These are phyloP conservation scores for Sebastes jordani DNA, from an alignment of 2,797 vertebrate species.

Conservation along the genomic window DNA sequence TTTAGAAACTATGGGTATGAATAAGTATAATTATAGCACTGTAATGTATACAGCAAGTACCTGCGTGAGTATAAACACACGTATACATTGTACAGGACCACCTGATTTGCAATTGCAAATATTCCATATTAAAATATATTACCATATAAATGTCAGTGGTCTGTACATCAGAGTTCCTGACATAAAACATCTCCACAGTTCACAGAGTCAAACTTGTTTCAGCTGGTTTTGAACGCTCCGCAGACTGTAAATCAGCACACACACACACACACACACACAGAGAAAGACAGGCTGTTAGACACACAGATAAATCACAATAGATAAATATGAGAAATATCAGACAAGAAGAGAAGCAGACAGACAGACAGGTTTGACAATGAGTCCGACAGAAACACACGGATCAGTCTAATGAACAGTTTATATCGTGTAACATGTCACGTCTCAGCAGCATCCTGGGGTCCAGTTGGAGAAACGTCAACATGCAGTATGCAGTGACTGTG, in stretches of 20 bases:
- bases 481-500: not conserved
- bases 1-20: constrained; percentile 4
- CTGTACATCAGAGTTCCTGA: constrained; percentile 7
- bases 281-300: not conserved
- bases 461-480: not conserved
- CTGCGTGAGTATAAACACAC: not conserved
- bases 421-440: not conserved
- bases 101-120: constrained; percentile 26
- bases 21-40: not conserved
- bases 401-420: not conserved
- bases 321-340: not conserved
- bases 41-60: not conserved
- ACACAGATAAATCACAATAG: not conserved
- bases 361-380: not conserved
- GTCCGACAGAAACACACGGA: not conserved
- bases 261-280: not conserved
- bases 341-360: not conserved
- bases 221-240: not conserved
- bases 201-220: not conserved
- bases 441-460: not conserved
- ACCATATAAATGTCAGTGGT: constrained; percentile 16
- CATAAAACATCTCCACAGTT: not conserved
- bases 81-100: not conserved
- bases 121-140: constrained; percentile 5
- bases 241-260: constrained; percentile 1